Evolutionary conservation across 2,888 invertebrate genomes (phyloP).

Genomic region (Panopea generosa): DNA sequence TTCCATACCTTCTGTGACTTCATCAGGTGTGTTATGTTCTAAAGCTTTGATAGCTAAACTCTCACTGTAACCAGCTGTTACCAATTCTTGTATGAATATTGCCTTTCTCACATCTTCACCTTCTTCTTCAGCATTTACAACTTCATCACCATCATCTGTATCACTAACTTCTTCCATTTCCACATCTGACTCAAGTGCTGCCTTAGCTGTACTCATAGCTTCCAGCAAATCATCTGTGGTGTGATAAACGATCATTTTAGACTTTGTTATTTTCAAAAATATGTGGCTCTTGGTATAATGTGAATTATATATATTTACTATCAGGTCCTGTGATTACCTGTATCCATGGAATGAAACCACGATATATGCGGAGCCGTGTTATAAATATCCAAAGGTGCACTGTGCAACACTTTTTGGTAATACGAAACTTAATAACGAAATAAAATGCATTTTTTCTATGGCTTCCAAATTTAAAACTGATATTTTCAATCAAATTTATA

Average conservation of each 20-base stretch:
- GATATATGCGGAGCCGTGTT: no score
- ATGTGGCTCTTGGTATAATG: no score
- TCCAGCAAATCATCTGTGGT: conserved; percentile 1
- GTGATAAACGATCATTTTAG: not conserved
- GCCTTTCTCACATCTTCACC: conserved; percentile 17
- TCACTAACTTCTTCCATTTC: not conserved
- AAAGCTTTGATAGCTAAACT: conserved; percentile 57
- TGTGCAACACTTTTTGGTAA: no score
- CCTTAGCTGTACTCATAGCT: not conserved
- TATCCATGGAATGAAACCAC: no score
- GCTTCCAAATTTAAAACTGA: no score
- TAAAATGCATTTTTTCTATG: no score
- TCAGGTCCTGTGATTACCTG: no score
- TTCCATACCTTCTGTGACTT: conserved; percentile 17
- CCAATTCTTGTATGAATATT: conserved; percentile 59
- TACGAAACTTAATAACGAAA: no score
- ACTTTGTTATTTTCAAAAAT: not conserved
- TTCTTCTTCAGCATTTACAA: not conserved
- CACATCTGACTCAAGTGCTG: not conserved
- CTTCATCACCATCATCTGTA: conserved; percentile 1
- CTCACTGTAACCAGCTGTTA: conserved; percentile 57
- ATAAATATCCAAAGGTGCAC: no score
- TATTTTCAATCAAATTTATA: no score
- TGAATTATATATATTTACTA: no score
- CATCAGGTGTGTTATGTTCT: conserved; percentile 21